phyloP scores from a whole-genome alignment of 2,888 invertebrate species.

The Incurvaria masculella region DNA sequence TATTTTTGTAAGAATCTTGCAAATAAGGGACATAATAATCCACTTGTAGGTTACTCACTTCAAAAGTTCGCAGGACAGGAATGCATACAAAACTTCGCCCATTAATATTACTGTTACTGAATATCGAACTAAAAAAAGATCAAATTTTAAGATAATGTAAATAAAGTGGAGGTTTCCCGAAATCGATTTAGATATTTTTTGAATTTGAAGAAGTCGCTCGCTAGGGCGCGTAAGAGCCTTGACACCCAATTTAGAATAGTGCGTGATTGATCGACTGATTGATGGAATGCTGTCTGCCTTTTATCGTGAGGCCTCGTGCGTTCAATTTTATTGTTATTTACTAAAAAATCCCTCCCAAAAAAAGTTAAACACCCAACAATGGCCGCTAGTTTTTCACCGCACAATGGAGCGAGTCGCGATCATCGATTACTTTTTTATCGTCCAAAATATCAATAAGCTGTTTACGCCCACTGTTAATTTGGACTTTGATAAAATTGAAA shows the following conservation, averaged over 20 bases:
- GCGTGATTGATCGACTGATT: slow-evolving; percentile 31
- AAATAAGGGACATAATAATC: too few relatives aligned
- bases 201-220: not conserved
- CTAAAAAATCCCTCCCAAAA: slow-evolving; percentile 25
- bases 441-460: slow-evolving; percentile 53
- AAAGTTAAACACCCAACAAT: slow-evolving; percentile 42
- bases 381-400: slow-evolving; percentile 32
- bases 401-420: slow-evolving; percentile 40
- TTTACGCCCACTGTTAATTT: slow-evolving; percentile 56
- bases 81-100: too few relatives aligned
- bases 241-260: slow-evolving; percentile 22
- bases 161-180: not conserved
- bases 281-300: slow-evolving; percentile 38
- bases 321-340: slow-evolving; percentile 32
- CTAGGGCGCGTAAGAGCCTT: not conserved
- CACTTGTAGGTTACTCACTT: too few relatives aligned
- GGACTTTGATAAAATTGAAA: slow-evolving; percentile 53
- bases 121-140: too few relatives aligned
- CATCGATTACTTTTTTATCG: slow-evolving; percentile 56
- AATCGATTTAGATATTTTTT: not conserved
- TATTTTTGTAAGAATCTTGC: too few relatives aligned
- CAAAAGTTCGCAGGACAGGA: too few relatives aligned
- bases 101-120: too few relatives aligned
- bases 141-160: not conserved
- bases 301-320: slow-evolving; percentile 39